phyloP scores from a whole-genome alignment of 2,113 vertebrate species.

The Brachyistius frenatus region DNA sequence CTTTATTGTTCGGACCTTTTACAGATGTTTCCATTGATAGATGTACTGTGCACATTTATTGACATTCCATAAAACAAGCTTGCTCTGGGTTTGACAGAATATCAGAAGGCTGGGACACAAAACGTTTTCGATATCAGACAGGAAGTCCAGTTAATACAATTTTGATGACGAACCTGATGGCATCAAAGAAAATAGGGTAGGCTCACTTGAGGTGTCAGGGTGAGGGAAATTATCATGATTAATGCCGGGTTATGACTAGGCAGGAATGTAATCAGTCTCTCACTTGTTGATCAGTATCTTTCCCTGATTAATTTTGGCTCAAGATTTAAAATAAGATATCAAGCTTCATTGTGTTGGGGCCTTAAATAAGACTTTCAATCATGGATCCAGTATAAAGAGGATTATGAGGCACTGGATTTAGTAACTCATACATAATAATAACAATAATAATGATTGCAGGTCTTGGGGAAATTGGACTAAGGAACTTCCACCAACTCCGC shows the following conservation, averaged over 20 bases:
- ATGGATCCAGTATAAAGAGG: conserved; percentile 21
- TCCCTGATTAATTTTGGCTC: conserved; percentile 73
- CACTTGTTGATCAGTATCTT: conserved; percentile 74
- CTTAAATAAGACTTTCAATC: conserved; percentile 57
- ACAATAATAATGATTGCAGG: conserved; percentile 14
- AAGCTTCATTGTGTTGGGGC: conserved; percentile 51
- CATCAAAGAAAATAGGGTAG: conserved; percentile 61
- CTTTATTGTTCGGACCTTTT: conserved; percentile 26
- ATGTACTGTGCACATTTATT: conserved; percentile 24
- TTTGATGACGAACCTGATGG: conserved; percentile 62
- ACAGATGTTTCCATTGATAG: conserved; percentile 17
- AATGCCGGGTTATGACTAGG: conserved; percentile 67
- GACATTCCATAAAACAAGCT: conserved; percentile 10
- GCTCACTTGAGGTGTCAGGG: conserved; percentile 67
- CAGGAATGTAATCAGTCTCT: conserved; percentile 71
- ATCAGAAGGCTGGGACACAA: conserved; percentile 20
- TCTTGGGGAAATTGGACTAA: background rate
- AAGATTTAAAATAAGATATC: conserved; percentile 73
- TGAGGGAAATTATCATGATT: conserved; percentile 75
- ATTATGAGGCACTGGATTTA: conserved; percentile 11
- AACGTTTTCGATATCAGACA: conserved; percentile 47
- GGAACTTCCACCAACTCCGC: too few relatives aligned
- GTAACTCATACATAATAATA: background rate
- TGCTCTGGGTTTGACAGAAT: conserved; percentile 5
- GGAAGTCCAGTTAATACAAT: conserved; percentile 62